Percentiles rank a stretch among this genome's conserved stretches.
phyloP scores from a whole-genome alignment of 2,888 invertebrate genomes.

The Drosophila longiperda region DNA sequence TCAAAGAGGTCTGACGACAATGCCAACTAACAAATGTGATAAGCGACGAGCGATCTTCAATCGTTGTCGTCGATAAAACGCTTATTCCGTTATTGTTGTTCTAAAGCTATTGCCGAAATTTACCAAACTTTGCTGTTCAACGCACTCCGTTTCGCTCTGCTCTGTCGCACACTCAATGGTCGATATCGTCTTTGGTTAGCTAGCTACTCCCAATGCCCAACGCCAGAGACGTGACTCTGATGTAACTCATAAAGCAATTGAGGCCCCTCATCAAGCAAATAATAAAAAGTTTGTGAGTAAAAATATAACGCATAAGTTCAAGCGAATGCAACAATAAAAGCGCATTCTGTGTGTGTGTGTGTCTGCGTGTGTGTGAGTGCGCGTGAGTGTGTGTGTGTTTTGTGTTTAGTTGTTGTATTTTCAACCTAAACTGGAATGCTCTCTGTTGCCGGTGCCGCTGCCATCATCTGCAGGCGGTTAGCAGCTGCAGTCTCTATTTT shows the following conservation, averaged over 20 bases:
- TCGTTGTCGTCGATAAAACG: slow-evolving; percentile 44
- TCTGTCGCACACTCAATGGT: slow-evolving; percentile 15
- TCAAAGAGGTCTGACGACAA: slow-evolving; percentile 28
- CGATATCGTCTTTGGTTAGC: slow-evolving; percentile 48
- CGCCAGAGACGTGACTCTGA: slow-evolving; percentile 47
- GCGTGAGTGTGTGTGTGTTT: no score
- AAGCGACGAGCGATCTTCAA: slow-evolving; percentile 42
- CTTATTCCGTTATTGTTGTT: slow-evolving; percentile 31
- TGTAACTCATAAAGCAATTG: slow-evolving; percentile 54
- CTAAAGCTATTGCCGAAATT: slow-evolving; percentile 5
- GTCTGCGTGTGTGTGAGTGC: slow-evolving; percentile 17
- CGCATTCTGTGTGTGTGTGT: slow-evolving; percentile 23
- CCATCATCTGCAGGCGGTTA: slow-evolving; percentile 36
- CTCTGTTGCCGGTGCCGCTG: slow-evolving; percentile 10
- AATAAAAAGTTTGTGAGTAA: slow-evolving; percentile 40
- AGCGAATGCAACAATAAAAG: slow-evolving; percentile 40
- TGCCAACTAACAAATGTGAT: slow-evolving; percentile 33
- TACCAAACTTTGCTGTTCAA: slow-evolving; percentile 20
- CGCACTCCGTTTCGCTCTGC: slow-evolving; percentile 25
- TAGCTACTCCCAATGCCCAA: slow-evolving; percentile 22
- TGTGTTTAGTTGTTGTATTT: slow-evolving; percentile 22
- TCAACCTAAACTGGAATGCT: slow-evolving; percentile 61
- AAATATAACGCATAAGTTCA: slow-evolving; percentile 21
- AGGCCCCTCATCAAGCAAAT: slow-evolving; percentile 29
- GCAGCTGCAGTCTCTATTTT: slow-evolving; percentile 67